These are phyloP conservation scores for Prietella phreatophila DNA, from an alignment of 2,113 vertebrate genomes.

Conservation along the genomic window DNA sequence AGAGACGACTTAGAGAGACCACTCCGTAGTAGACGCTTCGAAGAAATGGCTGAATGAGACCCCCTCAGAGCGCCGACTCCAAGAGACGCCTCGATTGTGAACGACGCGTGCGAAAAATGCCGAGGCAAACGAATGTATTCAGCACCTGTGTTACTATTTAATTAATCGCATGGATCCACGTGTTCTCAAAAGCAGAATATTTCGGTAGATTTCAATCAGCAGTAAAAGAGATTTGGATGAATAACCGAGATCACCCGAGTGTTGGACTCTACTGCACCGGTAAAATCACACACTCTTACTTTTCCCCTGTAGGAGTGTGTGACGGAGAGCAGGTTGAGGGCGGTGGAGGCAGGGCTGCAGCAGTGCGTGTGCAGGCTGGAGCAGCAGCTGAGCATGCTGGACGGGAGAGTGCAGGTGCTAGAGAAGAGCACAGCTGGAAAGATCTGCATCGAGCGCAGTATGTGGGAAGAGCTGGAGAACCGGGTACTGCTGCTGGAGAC, in stretches of 20 bases:
- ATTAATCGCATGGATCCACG: too few relatives aligned
- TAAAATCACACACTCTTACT: background rate
- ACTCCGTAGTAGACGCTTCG: too few relatives aligned
- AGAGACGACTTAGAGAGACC: background rate
- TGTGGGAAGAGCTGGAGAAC: conserved; percentile 84
- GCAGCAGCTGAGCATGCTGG: conserved; percentile 67
- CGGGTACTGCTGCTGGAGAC: conserved; percentile 88
- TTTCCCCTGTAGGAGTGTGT: conserved; percentile 58
- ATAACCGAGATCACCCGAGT: too few relatives aligned
- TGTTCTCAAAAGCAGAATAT: background rate
- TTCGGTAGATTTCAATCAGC: background rate
- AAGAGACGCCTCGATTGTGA: background rate
- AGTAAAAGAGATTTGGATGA: background rate
- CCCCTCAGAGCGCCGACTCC: background rate
- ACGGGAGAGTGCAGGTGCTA: conserved; percentile 69
- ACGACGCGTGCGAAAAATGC: too few relatives aligned
- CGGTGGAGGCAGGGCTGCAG: conserved; percentile 71
- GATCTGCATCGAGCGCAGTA: conserved; percentile 74
- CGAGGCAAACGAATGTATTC: background rate
- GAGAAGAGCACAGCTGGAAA: conserved; percentile 78
- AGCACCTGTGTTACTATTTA: too few relatives aligned
- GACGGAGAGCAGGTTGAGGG: conserved; percentile 65
- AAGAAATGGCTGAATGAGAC: background rate
- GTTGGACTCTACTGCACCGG: background rate
- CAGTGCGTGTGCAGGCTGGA: conserved; percentile 76